These are phyloP conservation scores for Ageneiosus marmoratus DNA, from an alignment of 2,113 vertebrate species.

Conservation along the genomic window DNA sequence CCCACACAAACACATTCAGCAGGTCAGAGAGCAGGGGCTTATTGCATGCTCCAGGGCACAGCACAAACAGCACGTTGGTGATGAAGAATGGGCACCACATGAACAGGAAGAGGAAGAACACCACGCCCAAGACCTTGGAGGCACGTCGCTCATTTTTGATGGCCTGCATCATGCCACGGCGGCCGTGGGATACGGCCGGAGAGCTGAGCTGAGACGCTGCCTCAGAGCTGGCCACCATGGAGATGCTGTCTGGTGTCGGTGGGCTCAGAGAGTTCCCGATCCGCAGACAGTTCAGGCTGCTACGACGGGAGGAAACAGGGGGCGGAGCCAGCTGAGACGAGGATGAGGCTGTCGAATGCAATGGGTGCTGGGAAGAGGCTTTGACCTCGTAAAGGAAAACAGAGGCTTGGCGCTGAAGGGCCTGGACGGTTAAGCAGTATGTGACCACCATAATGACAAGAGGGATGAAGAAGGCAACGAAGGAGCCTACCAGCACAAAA, in stretches of 20 bases:
- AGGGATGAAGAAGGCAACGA: slow-evolving; percentile 98
- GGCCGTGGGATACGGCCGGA: slow-evolving; percentile 76
- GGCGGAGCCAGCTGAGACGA: slow-evolving; percentile 72
- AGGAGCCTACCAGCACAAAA: slow-evolving; percentile 95
- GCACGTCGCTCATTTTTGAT: slow-evolving; percentile 96
- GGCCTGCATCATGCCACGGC: slow-evolving; percentile 95
- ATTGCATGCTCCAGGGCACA: slow-evolving; percentile 86
- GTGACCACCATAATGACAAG: slow-evolving; percentile 98
- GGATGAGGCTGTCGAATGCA: slow-evolving; percentile 62
- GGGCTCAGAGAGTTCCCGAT: slow-evolving; percentile 67
- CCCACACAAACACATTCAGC: slow-evolving; percentile 96
- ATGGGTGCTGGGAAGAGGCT: slow-evolving; percentile 71
- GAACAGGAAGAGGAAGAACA: slow-evolving; percentile 97
- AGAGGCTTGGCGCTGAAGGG: slow-evolving; percentile 86
- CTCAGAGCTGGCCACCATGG: slow-evolving; percentile 82
- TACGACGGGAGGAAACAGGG: slow-evolving; percentile 72
- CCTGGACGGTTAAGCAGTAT: slow-evolving; percentile 90
- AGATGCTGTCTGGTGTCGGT: slow-evolving; percentile 71
- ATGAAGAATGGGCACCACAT: slow-evolving; percentile 99
- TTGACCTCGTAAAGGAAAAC: slow-evolving; percentile 84
- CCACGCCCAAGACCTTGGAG: slow-evolving; percentile 95
- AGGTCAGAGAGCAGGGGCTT: slow-evolving; percentile 84
- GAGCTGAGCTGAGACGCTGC: slow-evolving; percentile 81
- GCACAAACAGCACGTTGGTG: slow-evolving; percentile 92
- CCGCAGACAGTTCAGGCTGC: slow-evolving; percentile 81